Conservation (phyloP, 2,797 vertebrate genomes). For the Lepus oiostolus region DNA sequence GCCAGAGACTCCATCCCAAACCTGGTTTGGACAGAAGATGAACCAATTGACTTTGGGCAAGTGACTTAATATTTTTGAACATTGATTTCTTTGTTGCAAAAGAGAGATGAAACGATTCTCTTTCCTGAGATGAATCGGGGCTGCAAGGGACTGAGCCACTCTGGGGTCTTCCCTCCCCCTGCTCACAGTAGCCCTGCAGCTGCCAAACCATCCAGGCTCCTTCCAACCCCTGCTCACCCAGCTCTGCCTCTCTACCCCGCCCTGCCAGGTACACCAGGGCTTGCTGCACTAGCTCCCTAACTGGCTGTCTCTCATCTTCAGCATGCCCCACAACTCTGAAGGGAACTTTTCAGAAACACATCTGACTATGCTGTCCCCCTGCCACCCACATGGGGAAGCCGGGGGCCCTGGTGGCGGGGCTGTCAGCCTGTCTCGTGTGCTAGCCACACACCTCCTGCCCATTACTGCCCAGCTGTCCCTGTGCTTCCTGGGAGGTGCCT, state of each 20-base stretch:
- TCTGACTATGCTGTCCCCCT: neutral
- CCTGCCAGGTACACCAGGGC: neutral
- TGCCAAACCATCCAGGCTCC: neutral
- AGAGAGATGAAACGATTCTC: neutral
- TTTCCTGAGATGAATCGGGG: rapidly evolving
- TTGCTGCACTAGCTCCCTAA: neutral
- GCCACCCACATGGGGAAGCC: neutral
- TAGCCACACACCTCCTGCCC: neutral
- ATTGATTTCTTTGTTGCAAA: neutral
- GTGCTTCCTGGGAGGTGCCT: neutral
- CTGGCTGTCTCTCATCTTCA: neutral
- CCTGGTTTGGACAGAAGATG: neutral
- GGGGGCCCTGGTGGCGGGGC: neutral
- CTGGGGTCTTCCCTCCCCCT: neutral
- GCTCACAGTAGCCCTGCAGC: neutral
- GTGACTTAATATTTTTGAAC: neutral
- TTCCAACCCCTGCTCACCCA: neutral
- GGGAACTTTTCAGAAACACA: neutral
- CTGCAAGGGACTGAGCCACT: neutral
- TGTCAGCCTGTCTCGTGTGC: neutral
- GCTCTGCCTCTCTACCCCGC: rapidly evolving
- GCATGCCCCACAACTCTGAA: neutral
- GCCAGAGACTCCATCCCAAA: neutral
- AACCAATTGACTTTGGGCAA: neutral
- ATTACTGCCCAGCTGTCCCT: neutral